phyloP scores from a whole-genome alignment of 2,888 invertebrate species.

The Nomada fabriciana region DNA sequence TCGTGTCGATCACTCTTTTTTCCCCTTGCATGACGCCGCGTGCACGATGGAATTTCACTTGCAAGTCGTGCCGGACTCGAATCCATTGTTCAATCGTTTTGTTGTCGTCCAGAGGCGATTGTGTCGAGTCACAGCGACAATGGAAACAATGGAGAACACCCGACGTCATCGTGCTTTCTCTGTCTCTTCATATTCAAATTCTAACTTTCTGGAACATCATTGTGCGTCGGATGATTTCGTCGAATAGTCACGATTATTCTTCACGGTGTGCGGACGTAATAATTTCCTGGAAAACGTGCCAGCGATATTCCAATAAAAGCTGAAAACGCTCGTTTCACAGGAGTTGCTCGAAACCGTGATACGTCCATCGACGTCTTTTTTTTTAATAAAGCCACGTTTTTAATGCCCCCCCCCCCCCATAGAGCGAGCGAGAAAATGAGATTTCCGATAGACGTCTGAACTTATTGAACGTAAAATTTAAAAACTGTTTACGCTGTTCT shows the following conservation, averaged over 20 bases:
- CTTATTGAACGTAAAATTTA: slow-evolving; percentile 17
- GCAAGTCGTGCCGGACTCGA: slow-evolving; percentile 26
- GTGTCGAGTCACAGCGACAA: slow-evolving; percentile 41
- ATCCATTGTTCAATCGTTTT: slow-evolving; percentile 54
- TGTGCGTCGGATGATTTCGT: not conserved
- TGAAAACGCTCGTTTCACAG: slow-evolving; percentile 9
- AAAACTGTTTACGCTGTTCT: slow-evolving; percentile 1
- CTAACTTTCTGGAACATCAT: slow-evolving; percentile 1
- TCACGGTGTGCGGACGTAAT: not conserved
- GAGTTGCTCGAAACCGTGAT: slow-evolving; percentile 11
- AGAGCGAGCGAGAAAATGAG: slow-evolving; percentile 11
- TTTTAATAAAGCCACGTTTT: slow-evolving; percentile 11
- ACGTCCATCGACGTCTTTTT: slow-evolving; percentile 8
- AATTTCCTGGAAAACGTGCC: slow-evolving; percentile 3
- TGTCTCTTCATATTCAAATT: slow-evolving; percentile 26
- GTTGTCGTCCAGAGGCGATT: slow-evolving; percentile 51
- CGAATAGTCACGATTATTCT: not conserved
- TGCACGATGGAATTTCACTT: slow-evolving; percentile 51
- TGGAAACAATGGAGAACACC: slow-evolving; percentile 40
- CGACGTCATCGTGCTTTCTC: slow-evolving; percentile 45
- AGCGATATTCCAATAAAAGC: slow-evolving; percentile 2
- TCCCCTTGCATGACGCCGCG: slow-evolving; percentile 11
- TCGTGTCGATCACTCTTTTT: slow-evolving; percentile 27
- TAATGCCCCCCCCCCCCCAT: not conserved
- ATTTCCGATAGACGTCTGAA: not conserved